A percentile compares a stretch with the other conserved stretches of the same genome.
Conservation (phyloP, 2,888 invertebrate genomes). For the Orthonevra nobilis region DNA sequence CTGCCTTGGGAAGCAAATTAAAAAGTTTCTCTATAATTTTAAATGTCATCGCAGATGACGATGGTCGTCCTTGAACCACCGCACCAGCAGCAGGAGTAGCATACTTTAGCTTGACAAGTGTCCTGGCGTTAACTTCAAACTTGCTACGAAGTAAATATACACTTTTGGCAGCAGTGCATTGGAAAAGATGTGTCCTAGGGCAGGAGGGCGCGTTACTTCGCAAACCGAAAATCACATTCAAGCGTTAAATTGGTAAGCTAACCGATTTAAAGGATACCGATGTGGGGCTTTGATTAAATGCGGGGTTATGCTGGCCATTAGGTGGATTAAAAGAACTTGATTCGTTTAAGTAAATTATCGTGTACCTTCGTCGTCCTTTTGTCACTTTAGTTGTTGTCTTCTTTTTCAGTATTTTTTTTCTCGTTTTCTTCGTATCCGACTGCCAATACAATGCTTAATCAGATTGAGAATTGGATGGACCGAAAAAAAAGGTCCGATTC, state of each 20-base stretch:
- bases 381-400: slow-evolving; percentile 14
- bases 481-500: slow-evolving; percentile 57
- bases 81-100: no score
- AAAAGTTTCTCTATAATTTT: slow-evolving; percentile 67
- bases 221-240: slow-evolving; percentile 60
- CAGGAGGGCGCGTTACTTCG: neutral
- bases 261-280: slow-evolving; percentile 21
- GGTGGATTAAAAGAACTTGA: slow-evolving; percentile 54
- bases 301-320: slow-evolving; percentile 33
- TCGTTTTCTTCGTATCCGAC: slow-evolving; percentile 26
- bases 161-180: slow-evolving; percentile 28
- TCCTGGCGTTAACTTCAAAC: slow-evolving; percentile 47
- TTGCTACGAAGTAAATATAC: slow-evolving; percentile 20
- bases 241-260: slow-evolving; percentile 65
- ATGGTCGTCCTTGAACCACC: slow-evolving; percentile 14
- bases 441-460: slow-evolving; percentile 64
- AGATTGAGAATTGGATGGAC: slow-evolving; percentile 63
- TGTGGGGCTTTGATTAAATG: neutral
- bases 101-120: slow-evolving; percentile 16
- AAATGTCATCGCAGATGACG: slow-evolving; percentile 66
- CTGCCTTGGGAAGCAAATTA: slow-evolving; percentile 36
- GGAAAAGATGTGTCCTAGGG: slow-evolving; percentile 43
- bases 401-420: neutral
- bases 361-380: slow-evolving; percentile 58
- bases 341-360: slow-evolving; percentile 65